Percentiles rank a stretch among this genome's conserved stretches.
phyloP scores from a whole-genome alignment of 2,888 invertebrate genomes.

The Nezara viridula region DNA sequence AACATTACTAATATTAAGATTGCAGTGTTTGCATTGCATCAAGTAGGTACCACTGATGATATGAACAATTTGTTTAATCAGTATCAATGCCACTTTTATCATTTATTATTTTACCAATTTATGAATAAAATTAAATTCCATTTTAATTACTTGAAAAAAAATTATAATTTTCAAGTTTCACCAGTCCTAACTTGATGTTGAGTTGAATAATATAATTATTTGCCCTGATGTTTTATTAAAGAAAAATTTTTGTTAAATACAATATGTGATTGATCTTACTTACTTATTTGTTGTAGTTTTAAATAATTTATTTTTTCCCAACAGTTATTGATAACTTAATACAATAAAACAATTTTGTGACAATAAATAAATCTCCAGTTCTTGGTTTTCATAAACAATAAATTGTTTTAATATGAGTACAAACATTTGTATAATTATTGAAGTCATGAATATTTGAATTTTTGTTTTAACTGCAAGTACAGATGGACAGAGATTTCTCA shows the following conservation, averaged over 20 bases:
- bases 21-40: conserved; percentile 43
- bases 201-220: background rate
- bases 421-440: background rate
- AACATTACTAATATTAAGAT: conserved; percentile 5
- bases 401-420: background rate
- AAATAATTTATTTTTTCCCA: background rate
- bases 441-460: background rate
- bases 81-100: background rate
- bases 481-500: background rate
- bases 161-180: background rate
- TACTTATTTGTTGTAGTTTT: background rate
- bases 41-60: background rate
- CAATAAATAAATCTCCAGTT: background rate
- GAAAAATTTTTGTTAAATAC: background rate
- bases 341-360: background rate
- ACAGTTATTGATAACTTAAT: background rate
- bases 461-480: background rate
- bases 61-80: background rate
- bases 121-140: background rate
- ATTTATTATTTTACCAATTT: background rate
- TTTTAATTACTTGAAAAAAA: background rate
- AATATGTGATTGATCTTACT: background rate
- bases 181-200: background rate
- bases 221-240: background rate
- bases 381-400: background rate